Evolutionary conservation across 2,888 invertebrate species (phyloP), one percentile per base, ranked within the genome.

Genomic region (Aspidiotus destructor): DNA sequence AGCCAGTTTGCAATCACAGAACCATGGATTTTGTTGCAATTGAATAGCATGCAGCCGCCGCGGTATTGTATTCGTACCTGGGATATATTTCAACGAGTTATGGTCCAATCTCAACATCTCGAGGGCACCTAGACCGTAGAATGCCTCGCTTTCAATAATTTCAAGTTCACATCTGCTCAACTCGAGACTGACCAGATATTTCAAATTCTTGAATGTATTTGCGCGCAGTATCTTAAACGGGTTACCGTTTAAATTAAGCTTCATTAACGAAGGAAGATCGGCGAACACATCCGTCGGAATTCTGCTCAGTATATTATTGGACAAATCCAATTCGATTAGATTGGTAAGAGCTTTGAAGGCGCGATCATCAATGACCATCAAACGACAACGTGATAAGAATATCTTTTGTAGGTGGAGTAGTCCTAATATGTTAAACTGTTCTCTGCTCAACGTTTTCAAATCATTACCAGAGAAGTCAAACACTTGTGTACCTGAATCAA

Each of bases 361-460:
- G 73, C 85, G 83, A 74, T 85, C 84, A 75, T 90, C 88, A 75
- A 94, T 85, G 75, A 84, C 83, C 74, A 85, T 85, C 74, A 94
- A 82, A 73, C 85, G 84, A 77, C 92, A 92, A 74, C 86, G 83
- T 70, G 87, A 83, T 72, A 93, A 78, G 77, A 86, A 92, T 73
- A 94, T 87, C 77, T 89, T 88, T 78, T 94, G 93, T 72, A 94
- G 80, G 79, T 94, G 92, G 71, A 89, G 84, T 74, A 94, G 80
- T 61, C 87, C 87, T 75, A 89, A 82, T 73, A 85, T 85, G 72
- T 86, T 83, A 75, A 94, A 93, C 52, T 87, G 84, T 77, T 91
- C 89, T 73, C 85, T 84, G 72, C 86, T 86, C 72, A 94, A 79
- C 28, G 84, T 85, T 9, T 72, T 70, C 72, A 94, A 80, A 74